phyloP scores from a whole-genome alignment of 2,888 invertebrate genomes.

The Elegia similella region DNA sequence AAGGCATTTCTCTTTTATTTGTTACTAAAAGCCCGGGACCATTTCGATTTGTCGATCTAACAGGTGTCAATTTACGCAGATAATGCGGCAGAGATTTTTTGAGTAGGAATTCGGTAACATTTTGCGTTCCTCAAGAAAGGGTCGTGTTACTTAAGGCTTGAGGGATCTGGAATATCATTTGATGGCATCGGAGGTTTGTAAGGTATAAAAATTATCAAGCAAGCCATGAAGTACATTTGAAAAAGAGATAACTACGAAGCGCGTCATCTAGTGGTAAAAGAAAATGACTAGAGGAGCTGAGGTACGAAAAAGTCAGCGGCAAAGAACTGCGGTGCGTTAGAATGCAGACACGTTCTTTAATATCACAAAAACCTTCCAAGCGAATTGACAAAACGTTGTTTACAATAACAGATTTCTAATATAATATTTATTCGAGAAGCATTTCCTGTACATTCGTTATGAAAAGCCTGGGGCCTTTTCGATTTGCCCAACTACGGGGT shows the following conservation, averaged over 20 bases:
- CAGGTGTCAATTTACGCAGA: constrained; percentile 8
- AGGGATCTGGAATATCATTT: not conserved
- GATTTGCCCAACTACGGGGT: constrained; percentile 10
- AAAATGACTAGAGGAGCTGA: too few species aligned
- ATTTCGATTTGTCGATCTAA: constrained; percentile 13
- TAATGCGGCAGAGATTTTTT: constrained; percentile 4
- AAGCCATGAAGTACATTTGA: not conserved
- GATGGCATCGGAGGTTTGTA: not conserved
- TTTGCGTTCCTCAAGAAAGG: not conserved
- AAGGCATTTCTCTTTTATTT: not conserved
- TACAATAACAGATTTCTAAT: not conserved
- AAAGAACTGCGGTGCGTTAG: too few species aligned
- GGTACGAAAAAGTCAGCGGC: too few species aligned
- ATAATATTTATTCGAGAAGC: not conserved
- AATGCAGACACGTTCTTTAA: too few species aligned
- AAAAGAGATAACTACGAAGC: too few species aligned
- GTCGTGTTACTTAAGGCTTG: not conserved
- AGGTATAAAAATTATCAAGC: not conserved
- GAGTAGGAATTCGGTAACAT: constrained; percentile 9
- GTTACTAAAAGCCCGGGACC: not conserved
- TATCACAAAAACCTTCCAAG: not conserved
- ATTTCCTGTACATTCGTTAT: constrained; percentile 1
- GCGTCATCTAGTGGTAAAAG: too few species aligned
- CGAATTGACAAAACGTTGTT: not conserved
- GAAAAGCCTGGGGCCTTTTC: not conserved